Evolutionary conservation across 2,888 invertebrate species (phyloP), one percentile per base, ranked within the genome.

Genomic region (Hirtodrosophila alboralis): DNA sequence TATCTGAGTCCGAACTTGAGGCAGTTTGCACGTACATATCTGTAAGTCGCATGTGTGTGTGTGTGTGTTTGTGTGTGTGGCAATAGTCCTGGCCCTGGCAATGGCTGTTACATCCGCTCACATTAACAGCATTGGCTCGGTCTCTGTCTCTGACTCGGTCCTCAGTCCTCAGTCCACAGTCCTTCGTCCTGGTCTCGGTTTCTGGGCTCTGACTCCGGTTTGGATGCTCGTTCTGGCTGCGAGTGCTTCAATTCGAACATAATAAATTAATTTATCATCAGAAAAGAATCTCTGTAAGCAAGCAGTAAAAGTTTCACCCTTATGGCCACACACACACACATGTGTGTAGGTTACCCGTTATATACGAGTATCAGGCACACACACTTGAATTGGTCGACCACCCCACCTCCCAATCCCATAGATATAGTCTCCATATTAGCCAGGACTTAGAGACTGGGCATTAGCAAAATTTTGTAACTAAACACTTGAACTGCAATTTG

Each of bases 241-340:
- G 64, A 75, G 66, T 70, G 74, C 72, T 77, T 81, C 86, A 84
- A 87, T 88, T 89, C 86, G 83, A 87, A 88, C 87, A 87, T 88
- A 88, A 88, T 89, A 88, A 89, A 88, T 88, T 88, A 86, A 87
- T 87, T 88, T 89, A 87, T 89, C 88, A 87, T 88, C 88, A 80
- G 70, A 75, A 83, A 75, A 83, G 78, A 85, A 87, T 84, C 79
- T 86, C 68, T 67, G 69, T 69, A 77, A 69, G 81, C 77, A 68
- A 75, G 76, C 75, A 78, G 76, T 71, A 75, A 81, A 84, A 81
- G 67, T 84, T 81, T 78, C 84, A 84, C 84, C 86, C 84, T 83
- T 75, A 67, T 52, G 41, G 48, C 33, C 62, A 51, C 45, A 56
- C 58, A 69, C 59, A 57, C 56, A 43, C 49, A 37, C 58, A 45